Evolutionary conservation across 2,888 invertebrate genomes (phyloP).

Genomic region (Drosophila subquinaria): DNA sequence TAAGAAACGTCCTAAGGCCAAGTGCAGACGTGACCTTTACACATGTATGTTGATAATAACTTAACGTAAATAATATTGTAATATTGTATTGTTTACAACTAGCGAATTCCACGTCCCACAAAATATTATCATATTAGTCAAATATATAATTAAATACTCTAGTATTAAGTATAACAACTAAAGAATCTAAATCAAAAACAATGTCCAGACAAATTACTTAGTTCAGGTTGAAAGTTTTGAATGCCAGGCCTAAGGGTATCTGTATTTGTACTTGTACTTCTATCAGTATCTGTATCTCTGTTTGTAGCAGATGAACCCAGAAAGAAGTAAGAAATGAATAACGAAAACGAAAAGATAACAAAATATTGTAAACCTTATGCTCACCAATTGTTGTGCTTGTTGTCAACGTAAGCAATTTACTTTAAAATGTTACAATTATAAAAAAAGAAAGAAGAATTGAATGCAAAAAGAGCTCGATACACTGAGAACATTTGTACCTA

Average conservation of each 20-base stretch:
- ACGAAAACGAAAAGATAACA: conserved; percentile 12
- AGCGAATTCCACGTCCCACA: conserved; percentile 38
- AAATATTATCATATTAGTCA: conserved; percentile 36
- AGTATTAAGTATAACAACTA: conserved; percentile 35
- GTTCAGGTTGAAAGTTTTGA: conserved; percentile 54
- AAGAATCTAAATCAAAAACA: conserved; percentile 19
- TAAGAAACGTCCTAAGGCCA: conserved; percentile 36
- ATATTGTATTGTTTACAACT: conserved; percentile 32
- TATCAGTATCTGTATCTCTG: conserved; percentile 8
- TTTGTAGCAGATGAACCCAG: conserved; percentile 22
- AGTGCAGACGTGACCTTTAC: conserved; percentile 37
- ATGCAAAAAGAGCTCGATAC: conserved; percentile 25
- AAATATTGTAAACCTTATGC: conserved; percentile 77
- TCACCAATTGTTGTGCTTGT: conserved; percentile 81
- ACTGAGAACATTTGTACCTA: conserved; percentile 61
- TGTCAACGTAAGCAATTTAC: conserved; percentile 61
- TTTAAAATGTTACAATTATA: conserved; percentile 42
- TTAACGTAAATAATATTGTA: conserved; percentile 48
- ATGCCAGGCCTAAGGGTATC: conserved; percentile 33
- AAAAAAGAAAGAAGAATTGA: background rate
- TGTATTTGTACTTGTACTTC: conserved; percentile 20
- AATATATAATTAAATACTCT: conserved; percentile 25
- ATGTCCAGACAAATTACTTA: conserved; percentile 76
- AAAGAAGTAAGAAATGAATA: conserved; percentile 15
- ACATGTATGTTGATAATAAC: conserved; percentile 47